Evolutionary conservation across 2,113 vertebrate genomes (phyloP).

Genomic region (Protobothrops flavoviridis): DNA sequence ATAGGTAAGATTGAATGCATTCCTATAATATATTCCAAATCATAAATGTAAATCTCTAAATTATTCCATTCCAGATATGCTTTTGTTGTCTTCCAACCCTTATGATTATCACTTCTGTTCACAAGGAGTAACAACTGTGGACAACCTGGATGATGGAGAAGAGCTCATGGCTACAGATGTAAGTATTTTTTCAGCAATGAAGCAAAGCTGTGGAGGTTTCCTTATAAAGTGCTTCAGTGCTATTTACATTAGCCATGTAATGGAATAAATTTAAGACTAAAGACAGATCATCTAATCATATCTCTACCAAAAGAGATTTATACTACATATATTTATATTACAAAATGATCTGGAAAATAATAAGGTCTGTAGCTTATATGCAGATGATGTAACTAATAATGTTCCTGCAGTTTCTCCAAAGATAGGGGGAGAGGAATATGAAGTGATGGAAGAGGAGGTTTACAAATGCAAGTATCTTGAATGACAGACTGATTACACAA

Average conservation of each 20-base stretch:
- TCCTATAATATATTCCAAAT: neutral
- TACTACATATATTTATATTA: neutral
- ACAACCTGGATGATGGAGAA: constrained; percentile 86
- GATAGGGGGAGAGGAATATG: neutral
- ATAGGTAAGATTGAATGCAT: neutral
- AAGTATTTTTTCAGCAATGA: constrained; percentile 36
- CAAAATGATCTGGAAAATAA: neutral
- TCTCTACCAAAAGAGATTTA: neutral
- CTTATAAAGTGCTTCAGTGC: neutral
- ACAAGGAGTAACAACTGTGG: constrained; percentile 88
- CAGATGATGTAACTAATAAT: neutral
- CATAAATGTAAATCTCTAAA: neutral
- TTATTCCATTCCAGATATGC: constrained; percentile 80
- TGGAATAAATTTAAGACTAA: neutral
- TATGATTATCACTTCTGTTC: constrained; percentile 96
- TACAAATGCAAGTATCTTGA: neutral
- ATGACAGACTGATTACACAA: neutral
- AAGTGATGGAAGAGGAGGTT: neutral
- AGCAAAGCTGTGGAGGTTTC: neutral
- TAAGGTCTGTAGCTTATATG: neutral
- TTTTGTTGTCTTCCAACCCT: constrained; percentile 90
- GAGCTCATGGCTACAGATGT: constrained; percentile 91
- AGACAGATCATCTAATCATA: neutral
- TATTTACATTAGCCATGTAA: neutral
- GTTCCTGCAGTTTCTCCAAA: neutral